Evolutionary conservation across 2,888 invertebrate species (phyloP), one percentile per base, ranked within the genome.

Genomic region (Phasia obesa): DNA sequence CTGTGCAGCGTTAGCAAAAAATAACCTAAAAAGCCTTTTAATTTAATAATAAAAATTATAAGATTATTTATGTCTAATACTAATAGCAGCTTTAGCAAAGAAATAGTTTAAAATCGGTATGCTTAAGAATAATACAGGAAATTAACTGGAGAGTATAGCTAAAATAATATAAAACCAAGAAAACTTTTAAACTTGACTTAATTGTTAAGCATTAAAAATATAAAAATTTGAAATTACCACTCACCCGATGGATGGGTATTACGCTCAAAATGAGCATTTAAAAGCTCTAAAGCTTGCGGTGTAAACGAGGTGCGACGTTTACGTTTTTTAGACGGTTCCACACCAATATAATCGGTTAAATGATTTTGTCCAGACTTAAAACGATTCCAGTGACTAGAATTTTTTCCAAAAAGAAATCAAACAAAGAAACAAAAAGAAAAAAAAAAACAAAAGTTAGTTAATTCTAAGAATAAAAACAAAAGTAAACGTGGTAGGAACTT

Each of bases 231-330:
- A 88, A 88, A 88, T 89, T 89, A 89, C 89, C 89, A 89, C 90
- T 92, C 92, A 98, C 99, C 98, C 92, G 98, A 98, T 44, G 99
- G 99, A 94, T 99, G 99, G 74, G 98, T 99, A 92, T 98, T 98
- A 88, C 97, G 94, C 92, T 98, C 98, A 90, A 99, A 99, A 92
- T 98, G 97, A 77, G 97, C 96, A 91, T 98, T 99, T 79, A 99
- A 93, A 84, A 98, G 93, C 92, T 98, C 98, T 88, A 99, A 92
- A 15, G 99, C 99, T 91, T 98, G 97, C 1, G 98, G 99, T 4
- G 99, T 98, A 92, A 99, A 99, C 0, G 98, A 98, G 44, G 99
- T 99, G 88, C 99, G 94, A 88, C 98, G 93, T 92, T 99, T 99
- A 88, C 99, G 94, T 90, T 99, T 99, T 93, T 99, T 99, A 81